Conservation (phyloP, 2,113 vertebrate species). For the Hymenochirus boettgeri region DNA sequence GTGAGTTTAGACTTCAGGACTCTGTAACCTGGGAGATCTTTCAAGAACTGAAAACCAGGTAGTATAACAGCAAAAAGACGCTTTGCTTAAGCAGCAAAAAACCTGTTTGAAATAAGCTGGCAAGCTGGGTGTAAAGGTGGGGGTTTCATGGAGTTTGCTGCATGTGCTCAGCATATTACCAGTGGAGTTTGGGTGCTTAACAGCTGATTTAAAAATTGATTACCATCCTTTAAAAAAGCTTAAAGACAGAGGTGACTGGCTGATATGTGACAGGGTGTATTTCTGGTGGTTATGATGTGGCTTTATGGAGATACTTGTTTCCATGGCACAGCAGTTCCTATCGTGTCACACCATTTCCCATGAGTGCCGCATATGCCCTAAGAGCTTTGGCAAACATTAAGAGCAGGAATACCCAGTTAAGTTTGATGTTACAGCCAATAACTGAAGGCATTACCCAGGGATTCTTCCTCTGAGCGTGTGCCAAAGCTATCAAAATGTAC, state of each 20-base stretch:
- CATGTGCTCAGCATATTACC: slow-evolving; percentile 18
- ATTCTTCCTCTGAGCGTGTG: no score
- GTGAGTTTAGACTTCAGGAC: slow-evolving; percentile 63
- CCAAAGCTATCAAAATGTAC: no score
- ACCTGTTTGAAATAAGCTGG: neutral
- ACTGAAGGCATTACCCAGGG: no score
- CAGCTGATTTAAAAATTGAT: neutral
- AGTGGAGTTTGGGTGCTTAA: neutral
- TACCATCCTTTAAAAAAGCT: neutral
- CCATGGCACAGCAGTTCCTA: no score
- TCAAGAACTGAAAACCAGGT: slow-evolving; percentile 68
- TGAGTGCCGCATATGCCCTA: no score
- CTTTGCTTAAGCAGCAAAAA: slow-evolving; percentile 10
- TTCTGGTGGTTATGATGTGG: no score
- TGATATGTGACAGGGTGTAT: neutral
- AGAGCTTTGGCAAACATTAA: no score
- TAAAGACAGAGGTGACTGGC: neutral
- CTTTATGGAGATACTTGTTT: no score
- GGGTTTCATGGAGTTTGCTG: slow-evolving; percentile 3
- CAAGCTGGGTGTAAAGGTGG: slow-evolving; percentile 8
- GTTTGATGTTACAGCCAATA: no score
- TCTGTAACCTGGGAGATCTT: slow-evolving; percentile 61
- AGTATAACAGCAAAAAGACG: slow-evolving; percentile 41
- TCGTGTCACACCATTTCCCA: no score
- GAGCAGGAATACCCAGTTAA: no score